Base-by-base conservation (phyloP, 2,113 vertebrate species). In the Syrrhaptes paradoxus region DNA sequence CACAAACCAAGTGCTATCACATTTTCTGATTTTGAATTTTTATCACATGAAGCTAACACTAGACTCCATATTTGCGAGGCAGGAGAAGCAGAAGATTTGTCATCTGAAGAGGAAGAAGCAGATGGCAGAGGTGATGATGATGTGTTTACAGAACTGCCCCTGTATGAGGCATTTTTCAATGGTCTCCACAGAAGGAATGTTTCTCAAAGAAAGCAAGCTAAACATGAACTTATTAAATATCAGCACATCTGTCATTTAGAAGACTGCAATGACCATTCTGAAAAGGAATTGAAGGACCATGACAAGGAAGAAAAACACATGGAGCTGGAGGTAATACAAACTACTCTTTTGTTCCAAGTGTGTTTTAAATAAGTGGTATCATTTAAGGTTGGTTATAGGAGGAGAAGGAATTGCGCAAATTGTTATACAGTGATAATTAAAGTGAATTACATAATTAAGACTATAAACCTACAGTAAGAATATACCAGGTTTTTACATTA, bases 1-100 rank as follows among this genome's bases (percentile, higher is more conserved):
- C 97, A 98, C 93, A 98, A 98, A 87, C 93, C 93, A 29, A 98
- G 97, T 85, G 97, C 97, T 82, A 98, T 98, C 85, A 90, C 98
- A 13, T 99, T 99, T 96, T 97, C 97, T 36, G 97, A 98, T 78
- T 93, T 83, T 3, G 46, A 79, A 17, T n/a, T 51, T 86, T 82
- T 86, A 78, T 29, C 84, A 34, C 63, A 51, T 45, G 57, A 88
- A 52, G 46, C n/a, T 34, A 86, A 86, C 38, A 55, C 71, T 80
- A 92, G 87, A 12, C 70, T 97, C 73, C 93, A 38, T 57, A 87
- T 91, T 63, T 94, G 77, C 0, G 94, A 98, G 52, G 96, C 95
- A 63, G 98, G 93, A 45, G 97, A 98, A 10, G 94, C 93, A 24
- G 97, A 81, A 24, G 22, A 75, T 25, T 97, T 91, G 75, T 97